Conservation (phyloP, 2,797 vertebrate genomes). For the Molossus alvarezi region DNA sequence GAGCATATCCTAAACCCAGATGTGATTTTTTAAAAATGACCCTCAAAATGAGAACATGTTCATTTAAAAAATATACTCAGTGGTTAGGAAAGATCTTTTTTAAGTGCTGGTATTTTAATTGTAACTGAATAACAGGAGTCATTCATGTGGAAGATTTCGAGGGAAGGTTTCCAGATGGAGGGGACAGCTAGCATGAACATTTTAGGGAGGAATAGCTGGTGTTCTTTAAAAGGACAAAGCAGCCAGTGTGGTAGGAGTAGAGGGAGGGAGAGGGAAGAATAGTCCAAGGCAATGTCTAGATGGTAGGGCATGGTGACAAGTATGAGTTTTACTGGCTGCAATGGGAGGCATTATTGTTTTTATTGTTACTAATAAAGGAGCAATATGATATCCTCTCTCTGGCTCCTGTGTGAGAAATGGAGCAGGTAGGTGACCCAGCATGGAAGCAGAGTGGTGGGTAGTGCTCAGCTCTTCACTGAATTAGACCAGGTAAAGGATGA, state of each 20-base stretch:
- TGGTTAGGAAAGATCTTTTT: background rate
- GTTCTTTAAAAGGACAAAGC: background rate
- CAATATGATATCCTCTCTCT: background rate
- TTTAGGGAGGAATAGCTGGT: background rate
- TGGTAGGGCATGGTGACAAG: background rate
- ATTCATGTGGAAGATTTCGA: background rate
- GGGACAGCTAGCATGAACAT: background rate
- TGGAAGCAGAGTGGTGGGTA: background rate
- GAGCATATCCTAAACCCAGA: background rate
- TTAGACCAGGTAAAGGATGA: background rate
- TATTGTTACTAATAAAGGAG: background rate
- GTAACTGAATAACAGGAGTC: background rate
- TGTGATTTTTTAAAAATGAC: background rate
- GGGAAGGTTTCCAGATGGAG: background rate
- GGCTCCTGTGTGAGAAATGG: background rate
- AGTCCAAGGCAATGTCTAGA: background rate
- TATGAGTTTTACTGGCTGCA: background rate
- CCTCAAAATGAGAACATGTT: conserved; percentile 30
- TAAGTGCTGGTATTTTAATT: conserved; percentile 18
- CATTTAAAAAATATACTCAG: conserved; percentile 7
- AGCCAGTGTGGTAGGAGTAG: background rate
- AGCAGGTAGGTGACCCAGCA: background rate
- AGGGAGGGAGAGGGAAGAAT: background rate
- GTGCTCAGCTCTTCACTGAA: background rate
- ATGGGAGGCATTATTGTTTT: background rate